Evolutionary conservation across 2,888 invertebrate genomes (phyloP).

Genomic region (Hirudinaria manillensis): DNA sequence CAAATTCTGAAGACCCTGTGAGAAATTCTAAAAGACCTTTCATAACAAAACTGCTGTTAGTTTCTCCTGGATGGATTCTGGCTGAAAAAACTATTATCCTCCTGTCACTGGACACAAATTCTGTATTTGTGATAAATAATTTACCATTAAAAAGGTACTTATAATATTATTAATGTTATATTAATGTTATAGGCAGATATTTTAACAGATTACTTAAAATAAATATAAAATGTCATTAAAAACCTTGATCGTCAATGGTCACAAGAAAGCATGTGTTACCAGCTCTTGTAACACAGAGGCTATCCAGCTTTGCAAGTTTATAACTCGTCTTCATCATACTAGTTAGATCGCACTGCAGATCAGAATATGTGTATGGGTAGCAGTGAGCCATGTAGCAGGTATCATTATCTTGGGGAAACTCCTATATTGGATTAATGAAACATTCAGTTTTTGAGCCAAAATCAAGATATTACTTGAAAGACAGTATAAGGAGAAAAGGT

Average conservation of each 20-base stretch:
- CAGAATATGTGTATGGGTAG: slow-evolving; percentile 54
- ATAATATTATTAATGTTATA: not conserved
- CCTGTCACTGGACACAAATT: slow-evolving; percentile 39
- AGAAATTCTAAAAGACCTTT: slow-evolving; percentile 50
- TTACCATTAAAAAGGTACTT: not conserved
- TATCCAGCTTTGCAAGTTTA: slow-evolving; percentile 46
- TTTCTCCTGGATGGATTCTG: slow-evolving; percentile 53
- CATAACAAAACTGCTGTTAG: slow-evolving; percentile 54
- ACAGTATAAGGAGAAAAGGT: not conserved
- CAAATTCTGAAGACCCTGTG: slow-evolving; percentile 45
- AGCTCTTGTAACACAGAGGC: slow-evolving; percentile 52
- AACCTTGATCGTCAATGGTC: slow-evolving; percentile 47
- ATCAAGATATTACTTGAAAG: not conserved
- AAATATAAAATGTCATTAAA: not conserved
- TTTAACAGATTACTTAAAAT: slow-evolving; percentile 11
- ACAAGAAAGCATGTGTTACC: slow-evolving; percentile 53
- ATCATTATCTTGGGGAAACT: slow-evolving; percentile 49
- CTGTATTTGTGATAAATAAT: not conserved
- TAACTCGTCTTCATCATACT: slow-evolving; percentile 42
- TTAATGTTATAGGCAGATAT: not conserved
- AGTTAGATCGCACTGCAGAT: slow-evolving; percentile 52
- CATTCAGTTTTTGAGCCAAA: not conserved
- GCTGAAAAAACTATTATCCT: slow-evolving; percentile 50
- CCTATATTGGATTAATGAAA: slow-evolving; percentile 40
- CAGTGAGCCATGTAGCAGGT: slow-evolving; percentile 52